Percentiles rank a stretch among this genome's conserved stretches.
Evolutionary conservation across 2,888 invertebrate genomes (phyloP).

Genomic region (Andrena bicolor): DNA sequence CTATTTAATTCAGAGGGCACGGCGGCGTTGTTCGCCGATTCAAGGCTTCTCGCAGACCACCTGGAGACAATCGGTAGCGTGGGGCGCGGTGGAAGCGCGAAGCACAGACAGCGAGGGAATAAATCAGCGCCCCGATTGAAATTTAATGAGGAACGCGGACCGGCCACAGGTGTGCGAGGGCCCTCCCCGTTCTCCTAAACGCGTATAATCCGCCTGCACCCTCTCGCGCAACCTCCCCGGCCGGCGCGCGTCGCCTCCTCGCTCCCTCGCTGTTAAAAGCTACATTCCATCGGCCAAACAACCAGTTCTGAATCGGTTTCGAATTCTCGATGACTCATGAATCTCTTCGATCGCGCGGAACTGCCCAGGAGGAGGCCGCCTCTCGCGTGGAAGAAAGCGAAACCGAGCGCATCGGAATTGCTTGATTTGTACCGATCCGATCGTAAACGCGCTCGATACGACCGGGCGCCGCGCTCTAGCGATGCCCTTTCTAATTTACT

Average conservation of each 20-base stretch:
- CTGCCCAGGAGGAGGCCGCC: conserved; percentile 16
- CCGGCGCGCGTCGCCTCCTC: conserved; percentile 26
- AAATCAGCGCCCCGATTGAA: conserved; percentile 76
- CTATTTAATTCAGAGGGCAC: conserved; percentile 22
- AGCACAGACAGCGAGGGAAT: conserved; percentile 57
- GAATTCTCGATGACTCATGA: conserved; percentile 72
- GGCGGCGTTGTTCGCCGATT: conserved; percentile 12
- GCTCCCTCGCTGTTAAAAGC: conserved; percentile 75
- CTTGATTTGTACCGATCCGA: conserved; percentile 53
- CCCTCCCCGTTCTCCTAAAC: conserved; percentile 43
- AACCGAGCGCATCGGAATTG: conserved; percentile 49
- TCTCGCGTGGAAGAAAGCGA: conserved; percentile 41
- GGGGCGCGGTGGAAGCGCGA: conserved; percentile 22
- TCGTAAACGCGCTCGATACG: neutral
- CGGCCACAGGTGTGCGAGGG: conserved; percentile 60
- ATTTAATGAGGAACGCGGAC: conserved; percentile 73
- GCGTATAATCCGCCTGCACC: conserved; percentile 44
- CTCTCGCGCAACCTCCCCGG: conserved; percentile 40
- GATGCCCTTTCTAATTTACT: too few species aligned
- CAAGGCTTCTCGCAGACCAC: conserved; percentile 14
- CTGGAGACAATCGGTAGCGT: conserved; percentile 18
- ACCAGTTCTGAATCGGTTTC: conserved; percentile 80
- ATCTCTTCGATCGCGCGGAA: conserved; percentile 54
- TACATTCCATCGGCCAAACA: conserved; percentile 77
- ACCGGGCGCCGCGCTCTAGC: too few species aligned